Conservation (phyloP, 35 echinoderm and acorn worm genomes). For the Lytechinus pictus region DNA sequence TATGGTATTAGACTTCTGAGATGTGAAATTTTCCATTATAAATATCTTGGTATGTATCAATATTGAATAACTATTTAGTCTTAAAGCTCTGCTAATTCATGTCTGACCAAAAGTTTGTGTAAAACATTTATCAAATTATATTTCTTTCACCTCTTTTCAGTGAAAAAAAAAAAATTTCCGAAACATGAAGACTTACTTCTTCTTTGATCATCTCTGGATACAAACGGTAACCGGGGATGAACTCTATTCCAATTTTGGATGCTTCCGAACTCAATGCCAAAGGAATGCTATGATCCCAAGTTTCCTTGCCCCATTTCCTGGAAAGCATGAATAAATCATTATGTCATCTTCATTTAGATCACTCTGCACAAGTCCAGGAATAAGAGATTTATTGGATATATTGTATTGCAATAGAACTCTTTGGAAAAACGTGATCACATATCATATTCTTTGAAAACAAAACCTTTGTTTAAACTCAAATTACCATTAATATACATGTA, state of each 20-base stretch:
- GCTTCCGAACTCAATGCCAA: neutral
- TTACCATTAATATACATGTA: too few relatives aligned
- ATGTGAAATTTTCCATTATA: too few relatives aligned
- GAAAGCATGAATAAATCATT: neutral
- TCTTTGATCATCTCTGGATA: neutral
- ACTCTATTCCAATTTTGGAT: neutral
- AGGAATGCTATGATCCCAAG: neutral
- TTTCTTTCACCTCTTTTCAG: neutral
- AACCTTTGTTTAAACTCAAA: too few relatives aligned
- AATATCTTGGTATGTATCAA: too few relatives aligned
- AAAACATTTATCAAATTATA: neutral
- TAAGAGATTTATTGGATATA: too few relatives aligned
- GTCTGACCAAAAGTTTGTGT: neutral
- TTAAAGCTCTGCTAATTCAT: neutral
- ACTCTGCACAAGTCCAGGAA: too few relatives aligned
- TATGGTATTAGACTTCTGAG: too few relatives aligned
- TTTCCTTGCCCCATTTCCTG: constrained; percentile 1
- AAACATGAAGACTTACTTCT: neutral
- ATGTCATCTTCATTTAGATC: too few relatives aligned
- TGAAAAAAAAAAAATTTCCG: neutral
- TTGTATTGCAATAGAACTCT: too few relatives aligned
- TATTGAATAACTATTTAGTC: too few relatives aligned
- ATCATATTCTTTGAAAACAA: too few relatives aligned
- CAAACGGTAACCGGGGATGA: neutral
- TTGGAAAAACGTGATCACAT: too few relatives aligned